A percentile compares a stretch with the other conserved stretches of the same genome.
phyloP scores from a whole-genome alignment of 1,140 invertebrate genomes.

The Druon quercuslanigerum region DNA sequence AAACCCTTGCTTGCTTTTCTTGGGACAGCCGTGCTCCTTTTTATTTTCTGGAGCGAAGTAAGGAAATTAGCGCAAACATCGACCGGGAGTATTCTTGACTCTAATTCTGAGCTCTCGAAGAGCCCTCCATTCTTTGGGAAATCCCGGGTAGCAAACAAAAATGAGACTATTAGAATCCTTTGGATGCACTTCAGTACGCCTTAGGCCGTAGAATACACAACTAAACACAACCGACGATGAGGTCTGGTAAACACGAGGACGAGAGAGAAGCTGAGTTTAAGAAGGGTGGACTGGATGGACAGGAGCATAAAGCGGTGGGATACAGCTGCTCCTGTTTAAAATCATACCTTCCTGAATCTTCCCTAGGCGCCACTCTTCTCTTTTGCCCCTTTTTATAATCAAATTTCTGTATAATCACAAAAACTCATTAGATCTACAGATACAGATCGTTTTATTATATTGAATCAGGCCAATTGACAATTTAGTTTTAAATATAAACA shows the following conservation, averaged over 20 bases:
- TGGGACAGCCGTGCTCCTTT: neutral
- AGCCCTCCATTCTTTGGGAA: neutral
- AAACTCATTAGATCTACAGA: too few species aligned
- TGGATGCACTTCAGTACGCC: slow-evolving; percentile 12
- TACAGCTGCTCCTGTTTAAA: slow-evolving; percentile 22
- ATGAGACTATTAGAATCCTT: slow-evolving; percentile 27
- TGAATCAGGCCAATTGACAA: too few species aligned
- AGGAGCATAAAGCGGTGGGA: neutral
- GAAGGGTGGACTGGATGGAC: slow-evolving; percentile 17
- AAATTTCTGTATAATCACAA: neutral
- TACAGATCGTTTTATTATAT: too few species aligned
- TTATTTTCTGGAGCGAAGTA: slow-evolving; percentile 9
- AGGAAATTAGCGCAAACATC: slow-evolving; percentile 25
- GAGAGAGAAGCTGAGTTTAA: slow-evolving; percentile 13
- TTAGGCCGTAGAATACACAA: slow-evolving; percentile 18
- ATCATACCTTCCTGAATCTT: neutral
- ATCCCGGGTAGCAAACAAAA: slow-evolving; percentile 24
- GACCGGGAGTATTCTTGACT: neutral
- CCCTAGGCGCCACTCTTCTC: slow-evolving; percentile 7
- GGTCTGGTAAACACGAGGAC: slow-evolving; percentile 27
- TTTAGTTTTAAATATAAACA: too few species aligned
- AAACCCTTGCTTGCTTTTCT: neutral
- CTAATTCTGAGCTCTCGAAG: slow-evolving; percentile 1
- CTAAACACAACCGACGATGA: neutral
- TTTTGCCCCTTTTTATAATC: neutral